Percentiles rank a stretch among this genome's conserved stretches.
Evolutionary conservation across 2,113 vertebrate species (phyloP).

Genomic region (Apteryx owenii): DNA sequence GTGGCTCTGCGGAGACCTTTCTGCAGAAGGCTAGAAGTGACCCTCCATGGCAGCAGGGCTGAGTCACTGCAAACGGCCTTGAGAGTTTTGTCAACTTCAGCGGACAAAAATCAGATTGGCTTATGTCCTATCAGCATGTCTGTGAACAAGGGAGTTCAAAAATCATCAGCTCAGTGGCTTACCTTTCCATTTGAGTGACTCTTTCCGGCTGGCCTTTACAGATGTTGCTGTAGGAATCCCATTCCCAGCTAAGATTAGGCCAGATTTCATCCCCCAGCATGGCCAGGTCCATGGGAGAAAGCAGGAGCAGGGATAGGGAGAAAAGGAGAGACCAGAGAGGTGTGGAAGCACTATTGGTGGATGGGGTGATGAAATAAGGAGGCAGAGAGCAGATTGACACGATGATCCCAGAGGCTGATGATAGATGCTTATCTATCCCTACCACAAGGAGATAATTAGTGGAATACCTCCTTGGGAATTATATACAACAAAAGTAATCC

Average conservation of each 20-base stretch:
- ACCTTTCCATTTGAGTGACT: background rate
- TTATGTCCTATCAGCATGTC: background rate
- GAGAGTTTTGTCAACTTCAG: background rate
- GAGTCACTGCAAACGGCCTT: background rate
- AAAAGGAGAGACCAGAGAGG: background rate
- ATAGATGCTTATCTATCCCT: background rate
- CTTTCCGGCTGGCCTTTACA: background rate
- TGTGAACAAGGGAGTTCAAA: background rate
- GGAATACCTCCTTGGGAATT: background rate
- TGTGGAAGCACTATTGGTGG: rapidly evolving
- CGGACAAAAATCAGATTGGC: background rate
- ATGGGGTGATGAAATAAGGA: background rate
- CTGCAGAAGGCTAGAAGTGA: background rate
- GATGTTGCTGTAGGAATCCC: background rate
- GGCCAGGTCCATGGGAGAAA: background rate
- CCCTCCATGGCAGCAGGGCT: background rate
- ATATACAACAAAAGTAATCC: background rate
- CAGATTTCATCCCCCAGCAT: background rate
- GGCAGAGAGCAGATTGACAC: background rate
- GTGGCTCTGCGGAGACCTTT: background rate
- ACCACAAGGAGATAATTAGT: background rate
- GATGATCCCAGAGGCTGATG: background rate
- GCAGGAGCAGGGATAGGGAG: background rate
- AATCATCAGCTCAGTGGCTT: background rate
- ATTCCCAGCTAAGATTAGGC: background rate